Conservation (phyloP, 2,888 invertebrate species). For the Aspidapion aeneum region DNA sequence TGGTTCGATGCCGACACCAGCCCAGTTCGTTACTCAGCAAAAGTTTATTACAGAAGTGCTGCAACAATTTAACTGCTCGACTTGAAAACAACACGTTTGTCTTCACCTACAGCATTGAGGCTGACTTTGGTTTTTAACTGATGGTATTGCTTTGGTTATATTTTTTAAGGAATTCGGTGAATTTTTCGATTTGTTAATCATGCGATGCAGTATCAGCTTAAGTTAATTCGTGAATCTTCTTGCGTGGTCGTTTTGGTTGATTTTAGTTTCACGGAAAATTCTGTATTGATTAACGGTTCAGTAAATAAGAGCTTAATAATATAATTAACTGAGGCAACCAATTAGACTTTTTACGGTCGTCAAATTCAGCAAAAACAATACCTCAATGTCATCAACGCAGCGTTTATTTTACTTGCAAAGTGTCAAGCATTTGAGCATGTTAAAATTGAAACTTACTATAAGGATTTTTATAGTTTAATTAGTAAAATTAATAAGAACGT, state of each 20-base stretch:
- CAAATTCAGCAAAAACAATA: neutral
- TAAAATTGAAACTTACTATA: too few species aligned
- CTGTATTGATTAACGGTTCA: neutral
- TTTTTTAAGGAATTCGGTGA: constrained; percentile 24
- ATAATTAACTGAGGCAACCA: neutral
- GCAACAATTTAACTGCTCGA: constrained; percentile 11
- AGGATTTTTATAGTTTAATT: too few species aligned
- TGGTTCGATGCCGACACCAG: constrained; percentile 41
- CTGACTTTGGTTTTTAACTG: constrained; percentile 17
- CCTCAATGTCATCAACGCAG: neutral
- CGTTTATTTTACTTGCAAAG: too few species aligned
- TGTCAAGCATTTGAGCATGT: too few species aligned
- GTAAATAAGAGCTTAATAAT: neutral
- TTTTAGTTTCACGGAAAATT: neutral
- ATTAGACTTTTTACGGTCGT: neutral
- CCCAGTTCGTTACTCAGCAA: constrained; percentile 13
- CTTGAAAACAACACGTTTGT: constrained; percentile 20
- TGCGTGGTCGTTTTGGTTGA: neutral
- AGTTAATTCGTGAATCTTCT: constrained; percentile 1
- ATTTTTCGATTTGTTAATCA: constrained; percentile 22
- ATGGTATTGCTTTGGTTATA: constrained; percentile 20
- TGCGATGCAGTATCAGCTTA: constrained; percentile 11
- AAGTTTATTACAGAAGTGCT: constrained; percentile 1
- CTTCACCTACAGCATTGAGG: constrained; percentile 26
- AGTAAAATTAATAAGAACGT: too few species aligned